phyloP scores from a whole-genome alignment of 37 sponge, comb jelly and placozoan species.

The Lycopodina hypogea region DNA sequence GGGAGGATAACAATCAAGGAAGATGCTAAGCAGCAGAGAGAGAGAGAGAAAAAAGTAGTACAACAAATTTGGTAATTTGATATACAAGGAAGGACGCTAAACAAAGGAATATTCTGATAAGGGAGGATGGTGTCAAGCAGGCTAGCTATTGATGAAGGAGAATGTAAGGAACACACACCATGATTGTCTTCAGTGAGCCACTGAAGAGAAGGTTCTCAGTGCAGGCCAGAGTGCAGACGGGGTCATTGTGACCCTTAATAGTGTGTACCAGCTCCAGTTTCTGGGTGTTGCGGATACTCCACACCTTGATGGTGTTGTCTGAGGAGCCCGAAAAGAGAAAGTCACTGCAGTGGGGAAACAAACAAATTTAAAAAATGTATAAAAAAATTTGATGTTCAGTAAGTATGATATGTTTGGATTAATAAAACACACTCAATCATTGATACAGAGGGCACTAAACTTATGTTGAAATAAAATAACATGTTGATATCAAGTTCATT shows the following conservation, averaged over 20 bases:
- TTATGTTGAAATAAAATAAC: too few species aligned
- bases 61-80: not conserved
- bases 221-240: slow-evolving; percentile 80
- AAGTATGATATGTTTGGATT: too few species aligned
- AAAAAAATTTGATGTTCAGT: too few species aligned
- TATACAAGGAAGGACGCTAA: not conserved
- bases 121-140: not conserved
- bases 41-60: not conserved
- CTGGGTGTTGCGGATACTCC: slow-evolving; percentile 60
- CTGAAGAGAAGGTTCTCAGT: slow-evolving; percentile 65
- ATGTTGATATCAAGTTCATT: too few species aligned
- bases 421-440: too few species aligned
- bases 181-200: slow-evolving; percentile 87
- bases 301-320: slow-evolving; percentile 85
- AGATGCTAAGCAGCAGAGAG: not conserved
- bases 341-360: slow-evolving; percentile 26
- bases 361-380: too few species aligned
- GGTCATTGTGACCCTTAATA: slow-evolving; percentile 81
- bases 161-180: too few species aligned
- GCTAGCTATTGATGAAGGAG: too few species aligned
- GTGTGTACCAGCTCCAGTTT: slow-evolving; percentile 33
- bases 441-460: too few species aligned
- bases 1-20: not conserved
- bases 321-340: slow-evolving; percentile 80
- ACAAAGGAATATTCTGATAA: not conserved